Evolutionary conservation across 2,888 invertebrate species (phyloP).

Genomic region (Unio pictorum): DNA sequence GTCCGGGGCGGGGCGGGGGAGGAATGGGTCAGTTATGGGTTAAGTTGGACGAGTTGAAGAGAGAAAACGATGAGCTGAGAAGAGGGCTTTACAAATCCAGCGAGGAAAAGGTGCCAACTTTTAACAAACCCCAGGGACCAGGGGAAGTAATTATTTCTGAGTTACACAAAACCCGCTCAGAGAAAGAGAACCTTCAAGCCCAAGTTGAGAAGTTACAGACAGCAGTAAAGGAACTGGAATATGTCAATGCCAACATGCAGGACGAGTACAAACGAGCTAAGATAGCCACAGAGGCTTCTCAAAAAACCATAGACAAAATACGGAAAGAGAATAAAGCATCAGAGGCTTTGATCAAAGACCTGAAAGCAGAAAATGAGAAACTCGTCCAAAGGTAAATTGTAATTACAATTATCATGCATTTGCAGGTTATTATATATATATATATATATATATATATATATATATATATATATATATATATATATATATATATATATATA

Average conservation of each 20-base stretch:
- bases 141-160: conserved; percentile 57
- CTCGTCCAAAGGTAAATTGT: conserved; percentile 53
- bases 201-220: conserved; percentile 54
- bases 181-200: conserved; percentile 48
- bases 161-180: conserved; percentile 47
- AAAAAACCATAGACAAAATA: conserved; percentile 53
- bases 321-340: conserved; percentile 53
- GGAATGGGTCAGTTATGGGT: conserved; percentile 66
- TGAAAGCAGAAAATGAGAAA: conserved; percentile 55
- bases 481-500: too few relatives aligned
- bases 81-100: conserved; percentile 36
- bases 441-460: too few relatives aligned
- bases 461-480: too few relatives aligned
- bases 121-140: conserved; percentile 49
- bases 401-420: background rate
- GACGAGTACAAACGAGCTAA: conserved; percentile 60
- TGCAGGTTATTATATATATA: too few relatives aligned
- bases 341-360: conserved; percentile 45
- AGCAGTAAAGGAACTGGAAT: conserved; percentile 52
- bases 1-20: conserved; percentile 34
- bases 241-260: conserved; percentile 41
- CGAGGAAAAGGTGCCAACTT: conserved; percentile 42
- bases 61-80: conserved; percentile 61
- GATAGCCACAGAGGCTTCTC: conserved; percentile 54
- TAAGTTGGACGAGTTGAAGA: conserved; percentile 62